Conservation (phyloP, 2,113 vertebrate genomes). For the Rhodinocichla rosea region DNA sequence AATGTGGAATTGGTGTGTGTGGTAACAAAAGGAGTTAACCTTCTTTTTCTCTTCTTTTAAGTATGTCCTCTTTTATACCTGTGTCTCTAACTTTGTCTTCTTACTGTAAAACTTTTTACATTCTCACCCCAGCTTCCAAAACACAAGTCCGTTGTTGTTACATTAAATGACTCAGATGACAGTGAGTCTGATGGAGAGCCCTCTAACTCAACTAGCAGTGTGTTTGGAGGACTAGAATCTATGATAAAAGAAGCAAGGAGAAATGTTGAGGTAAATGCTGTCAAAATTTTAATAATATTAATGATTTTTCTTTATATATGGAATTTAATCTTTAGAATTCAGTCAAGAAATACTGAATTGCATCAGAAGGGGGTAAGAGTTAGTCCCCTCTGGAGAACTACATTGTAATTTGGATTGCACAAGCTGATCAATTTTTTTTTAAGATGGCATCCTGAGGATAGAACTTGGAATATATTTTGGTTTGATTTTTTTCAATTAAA, state of each 20-base stretch:
- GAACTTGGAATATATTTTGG: neutral
- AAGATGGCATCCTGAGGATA: neutral
- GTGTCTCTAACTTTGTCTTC: neutral
- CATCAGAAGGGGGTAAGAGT: neutral
- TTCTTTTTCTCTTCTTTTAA: neutral
- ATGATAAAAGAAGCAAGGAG: constrained; percentile 98
- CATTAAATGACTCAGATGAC: constrained; percentile 90
- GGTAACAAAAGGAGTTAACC: neutral
- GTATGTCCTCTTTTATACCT: neutral
- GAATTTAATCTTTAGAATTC: neutral
- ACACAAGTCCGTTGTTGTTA: constrained; percentile 95
- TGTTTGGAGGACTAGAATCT: constrained; percentile 93
- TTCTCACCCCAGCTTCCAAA: constrained; percentile 81
- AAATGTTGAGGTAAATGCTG: constrained; percentile 86
- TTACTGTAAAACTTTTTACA: neutral
- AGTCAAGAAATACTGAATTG: neutral
- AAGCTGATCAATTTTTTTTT: neutral
- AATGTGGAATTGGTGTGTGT: neutral
- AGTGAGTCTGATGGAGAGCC: constrained; percentile 91
- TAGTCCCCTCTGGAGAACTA: neutral
- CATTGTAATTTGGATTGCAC: neutral
- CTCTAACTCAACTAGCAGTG: constrained; percentile 72
- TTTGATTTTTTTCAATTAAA: neutral
- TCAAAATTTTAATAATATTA: neutral
- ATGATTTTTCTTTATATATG: neutral